Percentiles rank a stretch among this genome's conserved stretches.
Evolutionary conservation across 2,888 invertebrate species (phyloP).

Genomic region (Cheilosia urbana): DNA sequence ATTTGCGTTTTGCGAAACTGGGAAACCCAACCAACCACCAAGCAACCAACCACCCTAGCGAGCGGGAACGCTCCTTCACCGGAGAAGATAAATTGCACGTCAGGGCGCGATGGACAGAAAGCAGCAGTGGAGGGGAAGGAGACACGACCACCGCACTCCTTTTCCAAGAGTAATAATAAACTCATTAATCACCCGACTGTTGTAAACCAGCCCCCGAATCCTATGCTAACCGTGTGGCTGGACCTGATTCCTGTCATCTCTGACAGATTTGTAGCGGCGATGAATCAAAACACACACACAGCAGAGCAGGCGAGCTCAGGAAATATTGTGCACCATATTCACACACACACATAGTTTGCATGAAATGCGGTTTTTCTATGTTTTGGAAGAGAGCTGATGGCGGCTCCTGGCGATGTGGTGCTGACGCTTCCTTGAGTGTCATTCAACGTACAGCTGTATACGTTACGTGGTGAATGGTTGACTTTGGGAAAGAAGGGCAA

Average conservation of each 20-base stretch:
- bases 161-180: slow-evolving; percentile 73
- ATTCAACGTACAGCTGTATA: slow-evolving; percentile 38
- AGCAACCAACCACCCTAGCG: slow-evolving; percentile 20
- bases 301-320: slow-evolving; percentile 15
- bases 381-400: slow-evolving; percentile 24
- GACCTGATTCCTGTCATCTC: slow-evolving; percentile 75
- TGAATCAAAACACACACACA: slow-evolving; percentile 73
- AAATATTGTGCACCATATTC: slow-evolving; percentile 14
- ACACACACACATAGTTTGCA: slow-evolving; percentile 40
- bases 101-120: slow-evolving; percentile 67
- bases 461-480: slow-evolving; percentile 47
- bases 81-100: slow-evolving; percentile 71
- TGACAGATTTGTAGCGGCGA: slow-evolving; percentile 75
- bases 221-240: slow-evolving; percentile 63
- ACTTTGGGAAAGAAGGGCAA: slow-evolving; percentile 61
- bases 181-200: slow-evolving; percentile 75
- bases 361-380: slow-evolving; percentile 54
- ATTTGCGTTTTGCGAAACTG: slow-evolving; percentile 68
- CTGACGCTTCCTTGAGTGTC: slow-evolving; percentile 53
- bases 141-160: slow-evolving; percentile 64
- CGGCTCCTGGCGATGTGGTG: slow-evolving; percentile 36
- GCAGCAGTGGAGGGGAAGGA: slow-evolving; percentile 49
- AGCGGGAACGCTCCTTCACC: not conserved
- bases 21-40: slow-evolving; percentile 48
- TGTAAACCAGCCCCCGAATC: slow-evolving; percentile 71